Evolutionary conservation across 2,888 invertebrate species (phyloP).

Genomic region (Aporophyla lueneburgensis): DNA sequence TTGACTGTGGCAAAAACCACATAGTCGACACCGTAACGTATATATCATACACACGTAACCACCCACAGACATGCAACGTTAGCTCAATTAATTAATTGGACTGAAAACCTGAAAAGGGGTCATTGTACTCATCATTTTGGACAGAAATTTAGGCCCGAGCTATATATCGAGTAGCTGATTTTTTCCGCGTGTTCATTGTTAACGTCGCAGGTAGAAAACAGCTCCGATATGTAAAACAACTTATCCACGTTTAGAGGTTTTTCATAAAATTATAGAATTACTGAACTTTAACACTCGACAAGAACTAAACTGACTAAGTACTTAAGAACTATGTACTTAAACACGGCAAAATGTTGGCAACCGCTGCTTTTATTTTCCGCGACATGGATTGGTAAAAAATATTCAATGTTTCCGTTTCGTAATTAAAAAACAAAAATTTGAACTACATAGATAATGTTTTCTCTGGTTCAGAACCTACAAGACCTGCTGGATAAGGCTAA

Average conservation of each 20-base stretch:
- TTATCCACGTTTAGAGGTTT: no score
- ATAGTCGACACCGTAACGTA: constrained; percentile 1
- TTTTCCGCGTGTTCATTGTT: no score
- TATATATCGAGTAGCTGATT: no score
- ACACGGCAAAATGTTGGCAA: neutral
- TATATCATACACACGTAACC: neutral
- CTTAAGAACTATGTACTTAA: neutral
- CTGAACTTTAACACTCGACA: no score
- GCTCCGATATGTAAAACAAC: no score
- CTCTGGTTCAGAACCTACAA: constrained; percentile 76
- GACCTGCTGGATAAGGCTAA: constrained; percentile 78
- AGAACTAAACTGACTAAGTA: neutral
- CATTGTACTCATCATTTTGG: neutral
- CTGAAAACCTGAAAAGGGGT: neutral
- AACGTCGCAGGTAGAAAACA: no score
- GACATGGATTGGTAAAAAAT: no score
- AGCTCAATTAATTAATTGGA: neutral
- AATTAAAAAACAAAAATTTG: neutral
- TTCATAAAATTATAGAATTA: no score
- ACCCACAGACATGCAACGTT: constrained; percentile 11
- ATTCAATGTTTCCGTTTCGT: neutral
- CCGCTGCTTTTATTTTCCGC: neutral
- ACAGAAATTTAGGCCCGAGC: no score
- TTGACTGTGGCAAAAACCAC: constrained; percentile 2
- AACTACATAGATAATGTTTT: neutral